phyloP scores from a whole-genome alignment of 1,140 invertebrate species.

The Brachystomella parvula region DNA sequence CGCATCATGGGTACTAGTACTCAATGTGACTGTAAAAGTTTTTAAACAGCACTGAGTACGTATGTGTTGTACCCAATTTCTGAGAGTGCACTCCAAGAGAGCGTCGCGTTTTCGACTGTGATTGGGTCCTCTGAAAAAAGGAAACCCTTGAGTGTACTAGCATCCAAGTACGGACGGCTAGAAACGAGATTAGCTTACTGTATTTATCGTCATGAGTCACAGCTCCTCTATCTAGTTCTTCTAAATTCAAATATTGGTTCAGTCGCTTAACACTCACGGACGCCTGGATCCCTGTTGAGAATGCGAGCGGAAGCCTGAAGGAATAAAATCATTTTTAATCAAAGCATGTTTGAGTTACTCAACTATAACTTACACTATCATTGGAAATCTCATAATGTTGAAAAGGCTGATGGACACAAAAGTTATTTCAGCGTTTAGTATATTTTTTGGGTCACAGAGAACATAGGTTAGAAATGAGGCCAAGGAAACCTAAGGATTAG shows the following conservation, averaged over 20 bases:
- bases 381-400: constrained; percentile 74
- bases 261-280: constrained; percentile 41
- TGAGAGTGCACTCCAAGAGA: no score
- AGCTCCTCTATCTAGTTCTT: constrained; percentile 39
- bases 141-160: background rate
- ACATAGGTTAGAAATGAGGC: constrained; percentile 52
- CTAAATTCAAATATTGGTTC: constrained; percentile 41
- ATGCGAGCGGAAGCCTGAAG: background rate
- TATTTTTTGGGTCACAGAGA: constrained; percentile 53
- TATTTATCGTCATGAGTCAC: constrained; percentile 34
- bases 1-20: no score
- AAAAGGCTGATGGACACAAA: constrained; percentile 96
- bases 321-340: background rate
- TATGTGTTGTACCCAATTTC: no score
- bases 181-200: constrained; percentile 31
- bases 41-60: no score
- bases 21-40: no score
- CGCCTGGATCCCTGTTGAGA: constrained; percentile 37
- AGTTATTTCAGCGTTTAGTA: constrained; percentile 78
- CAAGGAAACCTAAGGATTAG: constrained; percentile 55
- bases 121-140: constrained; percentile 52
- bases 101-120: constrained; percentile 45
- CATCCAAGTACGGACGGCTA: no score
- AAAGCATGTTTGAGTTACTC: background rate
- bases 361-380: constrained; percentile 40